Evolutionary conservation across 2,113 vertebrate species (phyloP).

Genomic region (Poeciliopsis prolifica): DNA sequence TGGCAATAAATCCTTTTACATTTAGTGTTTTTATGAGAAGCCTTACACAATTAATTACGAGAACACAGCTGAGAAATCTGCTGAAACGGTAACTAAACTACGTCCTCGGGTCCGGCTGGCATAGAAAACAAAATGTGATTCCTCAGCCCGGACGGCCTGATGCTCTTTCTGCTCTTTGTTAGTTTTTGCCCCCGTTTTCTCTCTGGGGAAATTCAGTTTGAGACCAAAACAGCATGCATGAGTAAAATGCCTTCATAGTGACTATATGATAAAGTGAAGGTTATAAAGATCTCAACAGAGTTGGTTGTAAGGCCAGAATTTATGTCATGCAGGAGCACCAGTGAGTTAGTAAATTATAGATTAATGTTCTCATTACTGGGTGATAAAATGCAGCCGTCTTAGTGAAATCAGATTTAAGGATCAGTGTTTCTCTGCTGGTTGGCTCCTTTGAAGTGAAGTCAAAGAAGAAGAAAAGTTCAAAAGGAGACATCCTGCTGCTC

Average conservation of each 20-base stretch:
- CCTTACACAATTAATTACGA: no score
- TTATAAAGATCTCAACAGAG: slow-evolving; percentile 5
- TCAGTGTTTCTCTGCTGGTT: slow-evolving; percentile 42
- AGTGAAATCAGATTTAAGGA: slow-evolving; percentile 44
- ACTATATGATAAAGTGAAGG: slow-evolving; percentile 1
- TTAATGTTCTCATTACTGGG: slow-evolving; percentile 40
- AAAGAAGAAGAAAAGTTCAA: slow-evolving; percentile 12
- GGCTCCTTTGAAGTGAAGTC: slow-evolving; percentile 17
- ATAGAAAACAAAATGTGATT: no score
- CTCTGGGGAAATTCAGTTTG: no score
- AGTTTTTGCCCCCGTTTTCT: no score
- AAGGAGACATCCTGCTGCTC: slow-evolving; percentile 37
- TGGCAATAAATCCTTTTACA: no score
- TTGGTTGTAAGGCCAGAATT: not conserved
- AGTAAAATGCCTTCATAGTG: not conserved
- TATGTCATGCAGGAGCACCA: slow-evolving; percentile 4
- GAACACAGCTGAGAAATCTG: no score
- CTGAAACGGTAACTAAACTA: no score
- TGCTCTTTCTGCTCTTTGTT: no score
- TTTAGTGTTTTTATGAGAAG: no score
- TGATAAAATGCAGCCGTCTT: slow-evolving; percentile 48
- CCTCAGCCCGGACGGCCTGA: no score
- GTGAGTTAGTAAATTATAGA: slow-evolving; percentile 22
- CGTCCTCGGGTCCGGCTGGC: no score
- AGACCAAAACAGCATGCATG: not conserved